Base-by-base conservation (phyloP, 2,797 vertebrate species). In the Arremon brunneinucha region DNA sequence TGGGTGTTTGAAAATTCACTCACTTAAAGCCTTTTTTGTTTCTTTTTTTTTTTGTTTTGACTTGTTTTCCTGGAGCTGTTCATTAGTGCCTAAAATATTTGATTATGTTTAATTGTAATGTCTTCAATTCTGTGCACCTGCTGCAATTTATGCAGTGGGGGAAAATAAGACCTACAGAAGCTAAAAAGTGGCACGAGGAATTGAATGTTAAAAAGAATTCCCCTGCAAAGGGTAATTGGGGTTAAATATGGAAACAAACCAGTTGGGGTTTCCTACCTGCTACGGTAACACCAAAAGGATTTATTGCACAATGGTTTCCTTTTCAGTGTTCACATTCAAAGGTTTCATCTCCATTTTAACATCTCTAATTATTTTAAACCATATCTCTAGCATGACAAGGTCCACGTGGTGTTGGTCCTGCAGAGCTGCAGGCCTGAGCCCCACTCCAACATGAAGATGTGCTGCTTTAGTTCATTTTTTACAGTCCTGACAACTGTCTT, bases 11-110 rank as follows among this genome's bases (percentile, higher is more conserved):
- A 98, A 98, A 98, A 98, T 97, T 97, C 95, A 96, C 96, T 98
- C 97, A 97, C 95, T 98, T 97, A 96, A 95, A 96, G 87, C 44
- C 18, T 74, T 92, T 94, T 47, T 28, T 52, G 55, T 24, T 50
- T 59, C 43, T 16, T 62, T 92, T 47, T 46, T 44, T 46, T 83
- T 70, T 32, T 18, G 87, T 96, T 97, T 97, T 98, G 95, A 98
- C 97, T 98, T 98, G 97, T 97, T 98, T 98, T 98, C 97, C 97
- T 98, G 97, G 97, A 97, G 97, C 97, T 97, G 97, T 98, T 98
- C 98, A 98, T 98, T 98, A 98, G 97, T 96, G 97, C 97, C 97
- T 98, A 98, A 98, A 98, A 98, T 97, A 98, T 98, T 98, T 98
- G 98, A 98, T 98, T 98, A 98, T 97, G 97, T 98, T 98, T 98